A percentile compares a stretch with the other conserved stretches of the same genome.
phyloP scores from a whole-genome alignment of 2,888 invertebrate genomes.

The Lithophane socia region DNA sequence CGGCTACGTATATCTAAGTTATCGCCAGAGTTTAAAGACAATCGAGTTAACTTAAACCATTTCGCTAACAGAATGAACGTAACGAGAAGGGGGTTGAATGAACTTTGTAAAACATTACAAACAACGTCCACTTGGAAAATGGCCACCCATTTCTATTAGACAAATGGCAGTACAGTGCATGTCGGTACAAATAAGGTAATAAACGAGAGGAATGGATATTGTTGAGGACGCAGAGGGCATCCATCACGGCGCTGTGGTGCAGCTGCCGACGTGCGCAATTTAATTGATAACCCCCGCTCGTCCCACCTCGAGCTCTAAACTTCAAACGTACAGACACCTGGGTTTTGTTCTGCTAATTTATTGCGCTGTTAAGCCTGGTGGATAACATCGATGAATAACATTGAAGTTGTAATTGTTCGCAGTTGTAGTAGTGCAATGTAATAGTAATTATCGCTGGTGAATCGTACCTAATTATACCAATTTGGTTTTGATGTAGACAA shows the following conservation, averaged over 20 bases:
- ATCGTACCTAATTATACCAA: slow-evolving; percentile 14
- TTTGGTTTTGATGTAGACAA: slow-evolving; percentile 18
- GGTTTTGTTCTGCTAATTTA: slow-evolving; percentile 60
- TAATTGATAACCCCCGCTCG: slow-evolving; percentile 70
- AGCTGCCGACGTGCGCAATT: slow-evolving; percentile 68
- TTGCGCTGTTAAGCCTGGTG: slow-evolving; percentile 42
- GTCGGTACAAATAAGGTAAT: slow-evolving; percentile 72
- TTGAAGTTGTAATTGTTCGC: slow-evolving; percentile 40
- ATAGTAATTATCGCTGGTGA: slow-evolving; percentile 6
- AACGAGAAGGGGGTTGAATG: slow-evolving; percentile 57
- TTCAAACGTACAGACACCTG: slow-evolving; percentile 62
- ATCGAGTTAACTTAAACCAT: slow-evolving; percentile 63
- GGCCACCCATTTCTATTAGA: slow-evolving; percentile 57
- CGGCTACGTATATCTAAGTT: slow-evolving; percentile 51
- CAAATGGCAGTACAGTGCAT: slow-evolving; percentile 56
- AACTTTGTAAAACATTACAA: slow-evolving; percentile 55
- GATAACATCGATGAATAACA: slow-evolving; percentile 51
- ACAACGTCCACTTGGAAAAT: slow-evolving; percentile 60
- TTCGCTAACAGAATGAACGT: slow-evolving; percentile 52
- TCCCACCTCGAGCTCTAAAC: slow-evolving; percentile 51
- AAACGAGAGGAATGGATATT: slow-evolving; percentile 73
- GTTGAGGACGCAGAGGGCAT: slow-evolving; percentile 69
- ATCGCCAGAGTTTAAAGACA: slow-evolving; percentile 61
- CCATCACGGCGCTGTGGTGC: slow-evolving; percentile 66
- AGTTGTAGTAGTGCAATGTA: not conserved